Evolutionary conservation across 2,888 invertebrate genomes (phyloP), one percentile per base, ranked within the genome.

Genomic region (Aethes cnicana): DNA sequence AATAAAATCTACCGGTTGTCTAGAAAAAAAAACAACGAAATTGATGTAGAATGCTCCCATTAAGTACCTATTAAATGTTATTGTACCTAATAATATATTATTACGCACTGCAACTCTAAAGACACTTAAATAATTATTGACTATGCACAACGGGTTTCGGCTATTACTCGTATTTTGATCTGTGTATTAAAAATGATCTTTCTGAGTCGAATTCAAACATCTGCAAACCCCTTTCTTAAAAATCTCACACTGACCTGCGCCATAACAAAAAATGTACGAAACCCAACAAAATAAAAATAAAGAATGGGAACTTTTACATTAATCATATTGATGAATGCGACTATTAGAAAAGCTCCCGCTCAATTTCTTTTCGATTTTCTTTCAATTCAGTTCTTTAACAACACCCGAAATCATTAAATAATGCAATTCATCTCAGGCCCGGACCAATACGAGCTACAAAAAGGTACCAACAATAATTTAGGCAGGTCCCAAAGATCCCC

Each of bases 271-370:
- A 62, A 39, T 16, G 33, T 42, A 46, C 35, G 61, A 60, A 63
- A 64, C 57, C 71, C 72, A 76, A 72, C 71, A 64, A 61, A 41
- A 12, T 39, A 11, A 28, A 52, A 53, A 39, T 72, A 69, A 64
- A 65, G 63, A 64, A 64, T 64, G 66, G 62, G 71, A 75, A 66
- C 62, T 66, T 58, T 49, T 69, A 68, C 80, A 83, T 83, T 80
- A 83, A 82, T 82, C 83, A 82, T 78, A 81, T 80, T 83, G 82
- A 82, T 82, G 80, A 79, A 81, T 79, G 77, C 77, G 30, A 43
- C 35, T 68, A 69, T 74, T 69, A 74, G 72, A 69, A 69, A 71
- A 64, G 61, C 48, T 62, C 61, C 58, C 54, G 60, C 61, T 53
- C 47, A 62, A 66, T 68, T 67, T 63, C 70, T 72, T 70, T 64